Conservation (phyloP, 2,888 invertebrate species). For the Argyra leucocephala region DNA sequence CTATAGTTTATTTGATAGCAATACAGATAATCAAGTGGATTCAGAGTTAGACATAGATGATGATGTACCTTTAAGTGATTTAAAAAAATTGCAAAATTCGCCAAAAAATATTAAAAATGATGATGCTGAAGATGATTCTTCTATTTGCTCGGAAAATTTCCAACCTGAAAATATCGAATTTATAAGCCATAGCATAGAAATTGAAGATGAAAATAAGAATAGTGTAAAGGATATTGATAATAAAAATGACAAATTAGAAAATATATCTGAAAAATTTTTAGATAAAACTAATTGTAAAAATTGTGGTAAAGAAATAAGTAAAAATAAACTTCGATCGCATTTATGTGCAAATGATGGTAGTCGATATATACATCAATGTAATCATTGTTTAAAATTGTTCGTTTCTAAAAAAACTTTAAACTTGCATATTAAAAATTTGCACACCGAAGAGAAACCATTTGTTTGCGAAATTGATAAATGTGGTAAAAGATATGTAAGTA, state of each 20-base stretch:
- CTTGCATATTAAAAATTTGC: neutral
- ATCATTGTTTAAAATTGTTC: neutral
- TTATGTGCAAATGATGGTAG: slow-evolving; percentile 4
- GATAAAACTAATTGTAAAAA: neutral
- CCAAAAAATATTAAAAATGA: no score
- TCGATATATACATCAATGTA: slow-evolving; percentile 1
- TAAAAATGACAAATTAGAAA: neutral
- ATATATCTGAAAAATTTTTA: no score
- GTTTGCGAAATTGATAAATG: neutral
- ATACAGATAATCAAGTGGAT: neutral
- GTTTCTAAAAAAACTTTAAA: slow-evolving; percentile 7
- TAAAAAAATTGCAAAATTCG: no score
- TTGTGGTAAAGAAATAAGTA: neutral
- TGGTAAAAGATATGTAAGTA: neutral
- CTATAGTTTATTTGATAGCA: neutral
- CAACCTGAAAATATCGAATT: no score
- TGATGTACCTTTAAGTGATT: no score
- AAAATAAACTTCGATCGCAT: slow-evolving; percentile 4
- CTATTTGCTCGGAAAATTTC: no score
- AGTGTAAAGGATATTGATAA: neutral
- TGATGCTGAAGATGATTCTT: no score
- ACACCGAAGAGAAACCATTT: slow-evolving; percentile 1
- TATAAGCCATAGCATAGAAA: no score
- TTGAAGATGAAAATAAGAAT: no score
- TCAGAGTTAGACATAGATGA: no score